phyloP scores from a whole-genome alignment of 2,113 vertebrate species.

The Scartelaos histophorus region DNA sequence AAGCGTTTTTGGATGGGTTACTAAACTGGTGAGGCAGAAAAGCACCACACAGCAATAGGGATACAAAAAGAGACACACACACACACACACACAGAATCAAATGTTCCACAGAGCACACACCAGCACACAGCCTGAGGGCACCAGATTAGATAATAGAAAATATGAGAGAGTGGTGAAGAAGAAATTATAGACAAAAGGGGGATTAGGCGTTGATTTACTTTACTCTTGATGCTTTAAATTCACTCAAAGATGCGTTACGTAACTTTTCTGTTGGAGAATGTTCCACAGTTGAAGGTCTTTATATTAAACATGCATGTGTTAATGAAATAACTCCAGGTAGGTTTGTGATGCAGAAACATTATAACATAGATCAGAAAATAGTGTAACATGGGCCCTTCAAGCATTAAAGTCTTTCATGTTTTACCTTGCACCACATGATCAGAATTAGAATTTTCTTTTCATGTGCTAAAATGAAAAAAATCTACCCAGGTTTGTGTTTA shows the following conservation, averaged over 20 bases:
- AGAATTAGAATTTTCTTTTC: background rate
- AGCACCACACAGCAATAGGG: slow-evolving; percentile 6
- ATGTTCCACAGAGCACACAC: too few relatives aligned
- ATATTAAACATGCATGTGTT: too few relatives aligned
- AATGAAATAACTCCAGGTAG: too few relatives aligned
- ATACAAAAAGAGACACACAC: background rate
- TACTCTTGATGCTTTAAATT: slow-evolving; percentile 22
- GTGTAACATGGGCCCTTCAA: too few relatives aligned
- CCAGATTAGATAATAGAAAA: slow-evolving; percentile 27
- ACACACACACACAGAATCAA: background rate
- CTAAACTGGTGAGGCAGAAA: slow-evolving; percentile 42
- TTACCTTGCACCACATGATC: too few relatives aligned
- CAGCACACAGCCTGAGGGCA: background rate
- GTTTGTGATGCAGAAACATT: too few relatives aligned
- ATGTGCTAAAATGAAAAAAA: background rate
- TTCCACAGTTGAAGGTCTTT: background rate
- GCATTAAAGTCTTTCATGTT: too few relatives aligned
- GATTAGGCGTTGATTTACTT: slow-evolving; percentile 31
- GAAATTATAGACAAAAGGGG: slow-evolving; percentile 39
- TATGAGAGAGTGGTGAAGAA: slow-evolving; percentile 14
- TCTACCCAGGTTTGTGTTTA: background rate
- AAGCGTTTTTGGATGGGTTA: slow-evolving; percentile 16
- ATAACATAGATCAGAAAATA: too few relatives aligned
- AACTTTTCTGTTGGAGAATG: background rate
- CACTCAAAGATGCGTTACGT: slow-evolving; percentile 14